Evolutionary conservation across 2,888 invertebrate genomes (phyloP).

Genomic region (Caenorhabditis sinica): DNA sequence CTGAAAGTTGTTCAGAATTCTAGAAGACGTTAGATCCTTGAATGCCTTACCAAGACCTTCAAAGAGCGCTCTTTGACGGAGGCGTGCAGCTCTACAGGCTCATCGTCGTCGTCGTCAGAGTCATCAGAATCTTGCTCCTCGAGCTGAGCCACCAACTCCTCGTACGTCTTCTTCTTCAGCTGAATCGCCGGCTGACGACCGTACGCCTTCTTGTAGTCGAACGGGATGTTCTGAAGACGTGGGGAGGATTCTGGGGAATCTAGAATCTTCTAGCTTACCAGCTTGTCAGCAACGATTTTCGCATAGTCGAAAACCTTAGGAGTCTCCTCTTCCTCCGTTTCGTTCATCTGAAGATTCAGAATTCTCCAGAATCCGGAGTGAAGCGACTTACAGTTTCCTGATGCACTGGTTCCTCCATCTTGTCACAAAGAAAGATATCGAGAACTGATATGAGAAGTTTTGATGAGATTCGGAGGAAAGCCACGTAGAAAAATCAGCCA

Average conservation of each 20-base stretch:
- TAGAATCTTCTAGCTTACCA: neutral
- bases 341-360: conserved; percentile 8
- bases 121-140: conserved; percentile 29
- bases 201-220: conserved; percentile 48
- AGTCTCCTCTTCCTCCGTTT: neutral
- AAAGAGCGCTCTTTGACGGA: conserved; percentile 44
- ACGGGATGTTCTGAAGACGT: conserved; percentile 35
- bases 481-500: neutral
- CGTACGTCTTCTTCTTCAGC: conserved; percentile 43
- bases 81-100: conserved; percentile 32
- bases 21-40: neutral
- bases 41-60: conserved; percentile 24
- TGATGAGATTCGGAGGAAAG: neutral
- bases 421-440: neutral
- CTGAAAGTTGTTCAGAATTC: neutral
- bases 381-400: conserved; percentile 23
- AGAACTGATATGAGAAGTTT: neutral
- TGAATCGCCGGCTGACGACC: conserved; percentile 38
- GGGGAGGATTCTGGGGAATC: conserved; percentile 1
- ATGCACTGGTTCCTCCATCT: conserved; percentile 49
- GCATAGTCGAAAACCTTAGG: conserved; percentile 46
- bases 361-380: neutral
- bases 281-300: conserved; percentile 35
- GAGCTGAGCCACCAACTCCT: conserved; percentile 35
- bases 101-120: conserved; percentile 42